Conservation (phyloP, 2,113 vertebrate genomes). For the Xiphophorus hellerii region DNA sequence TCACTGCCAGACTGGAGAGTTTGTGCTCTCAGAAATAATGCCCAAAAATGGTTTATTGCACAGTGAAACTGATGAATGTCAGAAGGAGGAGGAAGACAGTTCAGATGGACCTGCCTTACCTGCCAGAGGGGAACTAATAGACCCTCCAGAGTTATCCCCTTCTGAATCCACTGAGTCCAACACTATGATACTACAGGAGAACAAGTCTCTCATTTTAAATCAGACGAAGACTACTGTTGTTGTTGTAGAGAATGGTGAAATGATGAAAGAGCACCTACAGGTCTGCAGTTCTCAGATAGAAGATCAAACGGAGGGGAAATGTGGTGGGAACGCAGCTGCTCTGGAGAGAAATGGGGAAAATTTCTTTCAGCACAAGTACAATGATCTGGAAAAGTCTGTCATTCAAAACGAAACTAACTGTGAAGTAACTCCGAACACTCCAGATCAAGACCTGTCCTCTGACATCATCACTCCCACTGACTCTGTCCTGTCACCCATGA, state of each 20-base stretch:
- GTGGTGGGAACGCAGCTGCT: slow-evolving; percentile 16
- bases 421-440: slow-evolving; percentile 52
- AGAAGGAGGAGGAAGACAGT: slow-evolving; percentile 64
- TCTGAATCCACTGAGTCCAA: slow-evolving; percentile 37
- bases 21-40: slow-evolving; percentile 77
- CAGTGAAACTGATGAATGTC: slow-evolving; percentile 60
- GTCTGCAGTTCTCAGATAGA: slow-evolving; percentile 7
- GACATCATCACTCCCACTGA: slow-evolving; percentile 80
- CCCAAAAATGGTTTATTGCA: slow-evolving; percentile 76
- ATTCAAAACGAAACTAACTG: slow-evolving; percentile 8
- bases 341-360: slow-evolving; percentile 29
- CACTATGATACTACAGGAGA: slow-evolving; percentile 40
- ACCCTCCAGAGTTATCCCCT: slow-evolving; percentile 34
- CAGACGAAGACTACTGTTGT: slow-evolving; percentile 21
- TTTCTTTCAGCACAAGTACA: slow-evolving; percentile 20
- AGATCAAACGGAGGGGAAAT: slow-evolving; percentile 20
- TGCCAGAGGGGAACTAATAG: slow-evolving; percentile 62
- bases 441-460: slow-evolving; percentile 70
- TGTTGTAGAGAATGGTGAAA: slow-evolving; percentile 48
- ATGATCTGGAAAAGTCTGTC: slow-evolving; percentile 14
- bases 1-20: slow-evolving; percentile 62
- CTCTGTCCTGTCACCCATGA: slow-evolving; percentile 80
- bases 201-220: slow-evolving; percentile 32
- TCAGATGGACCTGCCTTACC: slow-evolving; percentile 72
- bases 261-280: slow-evolving; percentile 40